Conservation (phyloP, 2,888 invertebrate species). For the Oxyteleia sp. region DNA sequence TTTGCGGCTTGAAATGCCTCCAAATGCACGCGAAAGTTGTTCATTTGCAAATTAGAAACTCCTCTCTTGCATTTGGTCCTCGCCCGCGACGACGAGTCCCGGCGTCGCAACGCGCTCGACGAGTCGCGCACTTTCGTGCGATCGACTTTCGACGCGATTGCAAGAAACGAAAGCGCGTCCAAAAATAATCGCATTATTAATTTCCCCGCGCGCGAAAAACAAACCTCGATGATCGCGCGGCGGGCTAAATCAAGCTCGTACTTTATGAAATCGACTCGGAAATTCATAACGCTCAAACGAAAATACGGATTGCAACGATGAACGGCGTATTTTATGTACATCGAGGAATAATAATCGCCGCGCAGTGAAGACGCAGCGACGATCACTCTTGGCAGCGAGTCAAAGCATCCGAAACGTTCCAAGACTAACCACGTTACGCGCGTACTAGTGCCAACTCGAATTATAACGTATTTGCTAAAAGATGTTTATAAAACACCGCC, state of each 20-base stretch:
- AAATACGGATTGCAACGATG: conserved; percentile 54
- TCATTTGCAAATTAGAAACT: too few relatives aligned
- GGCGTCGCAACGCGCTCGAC: too few relatives aligned
- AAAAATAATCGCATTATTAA: conserved; percentile 38
- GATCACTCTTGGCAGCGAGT: conserved; percentile 71
- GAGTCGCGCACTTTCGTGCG: too few relatives aligned
- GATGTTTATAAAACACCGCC: conserved; percentile 72
- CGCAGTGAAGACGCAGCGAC: conserved; percentile 66
- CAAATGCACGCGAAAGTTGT: too few relatives aligned
- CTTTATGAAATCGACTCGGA: conserved; percentile 32
- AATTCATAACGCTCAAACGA: conserved; percentile 43
- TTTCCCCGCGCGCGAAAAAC: not conserved
- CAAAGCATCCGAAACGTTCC: conserved; percentile 66
- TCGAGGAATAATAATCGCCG: conserved; percentile 67
- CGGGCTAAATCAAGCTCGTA: conserved; percentile 13
- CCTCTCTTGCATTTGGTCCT: too few relatives aligned
- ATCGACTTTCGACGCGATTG: too few relatives aligned
- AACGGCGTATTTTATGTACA: conserved; percentile 48
- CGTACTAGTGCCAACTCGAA: conserved; percentile 67
- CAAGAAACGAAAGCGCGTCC: too few relatives aligned
- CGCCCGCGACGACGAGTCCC: too few relatives aligned
- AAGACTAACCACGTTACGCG: conserved; percentile 72
- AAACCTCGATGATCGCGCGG: conserved; percentile 9
- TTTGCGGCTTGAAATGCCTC: too few relatives aligned
- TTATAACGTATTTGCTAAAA: conserved; percentile 71